Evolutionary conservation across 2,888 invertebrate species (phyloP).

Genomic region (Coelinius sp.): DNA sequence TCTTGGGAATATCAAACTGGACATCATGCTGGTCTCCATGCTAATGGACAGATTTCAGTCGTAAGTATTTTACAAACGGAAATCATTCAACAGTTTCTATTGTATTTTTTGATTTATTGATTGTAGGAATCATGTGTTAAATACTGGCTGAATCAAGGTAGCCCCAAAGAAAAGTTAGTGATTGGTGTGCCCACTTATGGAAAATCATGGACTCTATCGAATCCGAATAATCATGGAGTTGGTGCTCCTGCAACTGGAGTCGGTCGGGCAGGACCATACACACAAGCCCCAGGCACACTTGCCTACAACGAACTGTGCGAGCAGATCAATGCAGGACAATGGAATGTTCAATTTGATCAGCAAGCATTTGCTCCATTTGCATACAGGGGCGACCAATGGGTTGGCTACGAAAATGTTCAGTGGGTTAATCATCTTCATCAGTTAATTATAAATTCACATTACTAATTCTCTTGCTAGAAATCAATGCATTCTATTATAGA

Average conservation of each 20-base stretch:
- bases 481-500: too few relatives aligned
- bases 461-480: too few relatives aligned
- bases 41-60: constrained; percentile 69
- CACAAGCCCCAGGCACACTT: constrained; percentile 75
- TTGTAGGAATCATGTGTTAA: constrained; percentile 71
- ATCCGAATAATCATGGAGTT: constrained; percentile 71
- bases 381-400: constrained; percentile 58
- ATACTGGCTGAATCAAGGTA: constrained; percentile 74
- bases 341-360: constrained; percentile 67
- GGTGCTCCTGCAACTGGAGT: constrained; percentile 75
- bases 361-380: constrained; percentile 71
- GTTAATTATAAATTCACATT: too few relatives aligned
- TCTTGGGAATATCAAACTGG: constrained; percentile 78
- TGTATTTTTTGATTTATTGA: not conserved
- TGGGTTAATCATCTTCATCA: too few relatives aligned
- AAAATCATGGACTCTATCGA: constrained; percentile 76
- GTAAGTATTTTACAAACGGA: not conserved
- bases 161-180: constrained; percentile 76
- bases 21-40: constrained; percentile 77
- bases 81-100: constrained; percentile 65
- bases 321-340: constrained; percentile 48
- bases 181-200: constrained; percentile 83
- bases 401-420: constrained; percentile 59
- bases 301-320: constrained; percentile 79
- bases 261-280: constrained; percentile 78